Evolutionary conservation across 2,888 invertebrate species (phyloP).

Genomic region (Andrena bucephala): DNA sequence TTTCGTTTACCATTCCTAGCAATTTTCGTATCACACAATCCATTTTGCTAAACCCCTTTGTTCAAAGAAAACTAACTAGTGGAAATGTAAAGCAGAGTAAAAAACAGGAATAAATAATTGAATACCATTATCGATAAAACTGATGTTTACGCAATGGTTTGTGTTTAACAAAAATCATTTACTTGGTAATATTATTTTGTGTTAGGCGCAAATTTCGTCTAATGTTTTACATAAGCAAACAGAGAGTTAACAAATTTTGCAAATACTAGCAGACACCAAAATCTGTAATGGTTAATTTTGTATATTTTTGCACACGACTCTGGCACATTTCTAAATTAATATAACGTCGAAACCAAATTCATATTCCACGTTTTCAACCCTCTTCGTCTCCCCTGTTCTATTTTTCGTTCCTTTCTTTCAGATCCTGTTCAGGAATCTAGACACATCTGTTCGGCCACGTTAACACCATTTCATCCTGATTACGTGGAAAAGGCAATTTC

Average conservation of each 20-base stretch:
- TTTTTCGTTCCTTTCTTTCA: neutral
- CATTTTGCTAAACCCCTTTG: neutral
- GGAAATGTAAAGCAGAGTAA: neutral
- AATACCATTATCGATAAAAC: neutral
- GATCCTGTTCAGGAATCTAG: neutral
- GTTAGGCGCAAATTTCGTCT: too few species aligned
- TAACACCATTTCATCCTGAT: conserved; percentile 9
- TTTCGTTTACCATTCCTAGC: neutral
- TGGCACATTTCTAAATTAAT: too few species aligned
- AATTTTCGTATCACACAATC: neutral
- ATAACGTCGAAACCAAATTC: neutral
- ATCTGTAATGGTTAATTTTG: too few species aligned
- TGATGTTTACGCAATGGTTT: neutral
- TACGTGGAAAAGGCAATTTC: conserved; percentile 13
- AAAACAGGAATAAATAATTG: neutral
- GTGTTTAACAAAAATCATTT: neutral
- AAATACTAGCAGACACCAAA: neutral
- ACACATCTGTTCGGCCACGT: neutral
- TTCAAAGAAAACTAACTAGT: neutral
- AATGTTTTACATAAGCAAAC: neutral
- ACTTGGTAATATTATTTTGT: too few species aligned
- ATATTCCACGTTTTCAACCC: neutral
- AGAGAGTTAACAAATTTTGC: neutral
- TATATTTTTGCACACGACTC: neutral
- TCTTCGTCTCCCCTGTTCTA: neutral